phyloP scores from a whole-genome alignment of 2,888 invertebrate genomes.

The Phlogophora meticulosa region DNA sequence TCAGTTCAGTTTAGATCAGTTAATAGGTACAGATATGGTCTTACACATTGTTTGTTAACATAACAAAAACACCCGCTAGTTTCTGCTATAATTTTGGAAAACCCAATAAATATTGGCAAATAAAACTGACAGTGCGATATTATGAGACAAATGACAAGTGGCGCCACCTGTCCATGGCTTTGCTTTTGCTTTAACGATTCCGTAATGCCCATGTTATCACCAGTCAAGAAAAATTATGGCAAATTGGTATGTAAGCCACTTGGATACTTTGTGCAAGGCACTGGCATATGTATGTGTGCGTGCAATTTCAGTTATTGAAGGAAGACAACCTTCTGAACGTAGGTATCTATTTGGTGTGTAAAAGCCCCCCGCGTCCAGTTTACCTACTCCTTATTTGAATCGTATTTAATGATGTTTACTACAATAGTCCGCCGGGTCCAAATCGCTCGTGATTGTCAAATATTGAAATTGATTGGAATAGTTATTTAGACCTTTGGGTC shows the following conservation, averaged over 20 bases:
- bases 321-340: constrained; percentile 15
- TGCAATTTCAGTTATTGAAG: background rate
- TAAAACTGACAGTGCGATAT: too few relatives aligned
- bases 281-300: background rate
- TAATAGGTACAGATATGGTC: too few relatives aligned
- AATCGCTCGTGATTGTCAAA: constrained; percentile 58
- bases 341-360: background rate
- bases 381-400: constrained; percentile 71
- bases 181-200: too few relatives aligned
- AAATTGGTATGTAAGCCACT: background rate
- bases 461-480: constrained; percentile 54
- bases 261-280: background rate
- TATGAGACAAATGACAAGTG: too few relatives aligned
- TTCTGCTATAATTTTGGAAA: too few relatives aligned
- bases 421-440: constrained; percentile 53
- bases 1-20: too few relatives aligned
- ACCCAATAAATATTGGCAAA: too few relatives aligned
- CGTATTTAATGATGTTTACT: constrained; percentile 75
- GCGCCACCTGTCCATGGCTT: too few relatives aligned
- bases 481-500: constrained; percentile 22
- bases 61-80: too few relatives aligned
- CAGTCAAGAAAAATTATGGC: too few relatives aligned
- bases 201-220: too few relatives aligned
- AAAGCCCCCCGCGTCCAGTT: constrained; percentile 59
- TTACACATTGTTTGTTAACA: too few relatives aligned